Conservation (phyloP, 2,113 vertebrate genomes). For the Carassius gibelio region DNA sequence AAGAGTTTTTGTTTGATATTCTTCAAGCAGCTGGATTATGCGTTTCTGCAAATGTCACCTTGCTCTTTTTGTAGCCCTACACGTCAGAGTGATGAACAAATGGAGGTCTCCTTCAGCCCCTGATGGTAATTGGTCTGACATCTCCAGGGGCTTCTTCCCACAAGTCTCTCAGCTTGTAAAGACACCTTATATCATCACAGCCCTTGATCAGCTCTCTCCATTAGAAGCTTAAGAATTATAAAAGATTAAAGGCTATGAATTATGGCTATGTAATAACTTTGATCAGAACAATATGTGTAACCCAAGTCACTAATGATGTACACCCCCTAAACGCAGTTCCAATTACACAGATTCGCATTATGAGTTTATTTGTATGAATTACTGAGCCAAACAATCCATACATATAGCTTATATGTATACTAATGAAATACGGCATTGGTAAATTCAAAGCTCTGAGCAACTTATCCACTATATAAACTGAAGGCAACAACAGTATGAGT, state of each 20-base stretch:
- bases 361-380: neutral
- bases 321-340: neutral
- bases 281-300: slow-evolving; percentile 25
- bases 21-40: neutral
- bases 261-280: slow-evolving; percentile 2
- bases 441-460: neutral
- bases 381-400: neutral
- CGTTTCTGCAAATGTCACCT: neutral
- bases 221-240: slow-evolving; percentile 42
- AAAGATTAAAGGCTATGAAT: slow-evolving; percentile 30
- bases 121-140: slow-evolving; percentile 33
- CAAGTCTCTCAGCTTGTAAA: slow-evolving; percentile 31
- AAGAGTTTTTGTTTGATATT: neutral
- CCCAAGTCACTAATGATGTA: slow-evolving; percentile 26
- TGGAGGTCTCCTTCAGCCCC: slow-evolving; percentile 16
- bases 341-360: slow-evolving; percentile 3
- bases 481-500: neutral
- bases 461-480: neutral
- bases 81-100: neutral
- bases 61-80: slow-evolving; percentile 6
- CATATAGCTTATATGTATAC: neutral
- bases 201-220: slow-evolving; percentile 45
- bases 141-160: slow-evolving; percentile 4
- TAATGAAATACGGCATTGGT: neutral
- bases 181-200: slow-evolving; percentile 47